phyloP scores from a whole-genome alignment of 2,113 vertebrate species.

The Phocoena phocoena region DNA sequence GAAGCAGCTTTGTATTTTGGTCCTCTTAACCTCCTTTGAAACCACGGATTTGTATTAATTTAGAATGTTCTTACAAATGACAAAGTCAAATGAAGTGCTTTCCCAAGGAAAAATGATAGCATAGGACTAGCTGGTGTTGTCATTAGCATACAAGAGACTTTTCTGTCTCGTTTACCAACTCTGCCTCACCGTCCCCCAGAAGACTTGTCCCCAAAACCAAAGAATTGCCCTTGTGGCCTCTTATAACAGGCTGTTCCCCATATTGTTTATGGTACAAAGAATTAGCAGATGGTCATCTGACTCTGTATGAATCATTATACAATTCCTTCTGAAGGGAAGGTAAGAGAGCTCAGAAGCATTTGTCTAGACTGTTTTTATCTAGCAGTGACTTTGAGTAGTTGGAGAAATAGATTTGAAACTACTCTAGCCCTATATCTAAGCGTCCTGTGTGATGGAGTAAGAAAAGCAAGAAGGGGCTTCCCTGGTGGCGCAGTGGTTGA shows the following conservation, averaged over 20 bases:
- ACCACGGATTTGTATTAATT: not conserved
- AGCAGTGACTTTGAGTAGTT: not conserved
- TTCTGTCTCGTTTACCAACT: not conserved
- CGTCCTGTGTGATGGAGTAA: not conserved
- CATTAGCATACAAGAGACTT: not conserved
- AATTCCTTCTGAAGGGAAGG: not conserved
- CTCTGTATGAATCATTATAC: not conserved
- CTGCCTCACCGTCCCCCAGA: not conserved
- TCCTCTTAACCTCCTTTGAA: not conserved
- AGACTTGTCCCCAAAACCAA: not conserved
- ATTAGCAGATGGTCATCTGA: not conserved
- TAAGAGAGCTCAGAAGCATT: not conserved
- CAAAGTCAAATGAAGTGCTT: not conserved
- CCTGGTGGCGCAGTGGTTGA: too few relatives aligned
- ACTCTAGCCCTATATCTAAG: not conserved
- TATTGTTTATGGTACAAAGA: not conserved
- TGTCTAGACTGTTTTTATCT: not conserved
- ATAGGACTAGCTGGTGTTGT: not conserved
- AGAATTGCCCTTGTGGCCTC: not conserved
- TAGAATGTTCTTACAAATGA: not conserved
- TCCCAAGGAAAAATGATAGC: not conserved
- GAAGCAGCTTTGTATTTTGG: not conserved
- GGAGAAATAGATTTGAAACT: not conserved
- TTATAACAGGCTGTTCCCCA: not conserved
- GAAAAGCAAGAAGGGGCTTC: not conserved